These are phyloP conservation scores for Odontamblyopus rebecca DNA, from an alignment of 2,797 vertebrate species.

Conservation along the genomic window DNA sequence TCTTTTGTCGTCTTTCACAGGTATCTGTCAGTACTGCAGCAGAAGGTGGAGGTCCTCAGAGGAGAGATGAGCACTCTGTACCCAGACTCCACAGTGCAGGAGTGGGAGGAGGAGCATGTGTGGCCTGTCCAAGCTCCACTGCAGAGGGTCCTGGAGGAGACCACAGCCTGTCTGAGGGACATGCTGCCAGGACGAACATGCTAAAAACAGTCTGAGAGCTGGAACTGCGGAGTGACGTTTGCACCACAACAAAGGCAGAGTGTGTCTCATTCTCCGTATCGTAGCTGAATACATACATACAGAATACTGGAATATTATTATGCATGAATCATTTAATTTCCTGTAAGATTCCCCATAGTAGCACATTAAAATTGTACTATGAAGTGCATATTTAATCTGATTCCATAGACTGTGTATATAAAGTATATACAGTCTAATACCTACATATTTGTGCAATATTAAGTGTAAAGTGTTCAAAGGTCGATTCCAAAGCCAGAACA, in stretches of 20 bases:
- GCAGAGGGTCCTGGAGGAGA: slow-evolving; percentile 79
- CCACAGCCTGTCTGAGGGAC: slow-evolving; percentile 66
- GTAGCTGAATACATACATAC: too few relatives aligned
- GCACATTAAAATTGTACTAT: background rate
- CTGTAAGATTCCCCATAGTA: too few relatives aligned
- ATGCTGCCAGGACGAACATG: background rate
- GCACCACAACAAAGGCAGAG: background rate
- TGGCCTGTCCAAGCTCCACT: slow-evolving; percentile 78
- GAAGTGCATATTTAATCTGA: background rate
- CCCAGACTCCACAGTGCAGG: slow-evolving; percentile 78
- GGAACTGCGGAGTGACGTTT: background rate
- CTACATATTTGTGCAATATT: background rate
- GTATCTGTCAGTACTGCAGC: slow-evolving; percentile 76
- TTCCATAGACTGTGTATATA: background rate
- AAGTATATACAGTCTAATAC: background rate
- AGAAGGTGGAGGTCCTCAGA: slow-evolving; percentile 73
- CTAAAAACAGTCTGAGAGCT: background rate
- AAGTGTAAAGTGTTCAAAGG: too few relatives aligned
- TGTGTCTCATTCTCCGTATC: too few relatives aligned
- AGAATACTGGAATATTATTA: too few relatives aligned
- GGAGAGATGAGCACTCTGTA: slow-evolving; percentile 83
- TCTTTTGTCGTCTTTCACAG: slow-evolving; percentile 57
- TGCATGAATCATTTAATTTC: too few relatives aligned
- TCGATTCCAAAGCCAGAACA: too few relatives aligned
- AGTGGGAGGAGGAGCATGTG: slow-evolving; percentile 92